Evolutionary conservation across 2,113 vertebrate genomes (phyloP).

Genomic region (Anseranas semipalmata): DNA sequence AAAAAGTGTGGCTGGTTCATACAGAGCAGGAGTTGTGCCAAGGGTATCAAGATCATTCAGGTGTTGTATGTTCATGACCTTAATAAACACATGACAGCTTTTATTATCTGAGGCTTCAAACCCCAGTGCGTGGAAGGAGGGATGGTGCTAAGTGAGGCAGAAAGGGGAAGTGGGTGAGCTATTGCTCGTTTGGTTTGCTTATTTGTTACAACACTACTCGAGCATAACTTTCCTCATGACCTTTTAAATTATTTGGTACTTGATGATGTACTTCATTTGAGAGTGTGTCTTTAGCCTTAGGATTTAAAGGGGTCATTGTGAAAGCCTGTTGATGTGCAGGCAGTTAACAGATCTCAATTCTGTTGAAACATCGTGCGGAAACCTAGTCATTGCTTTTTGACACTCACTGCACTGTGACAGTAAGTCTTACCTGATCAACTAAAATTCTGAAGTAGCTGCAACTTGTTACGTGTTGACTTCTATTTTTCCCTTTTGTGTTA

Average conservation of each 20-base stretch:
- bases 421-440: not conserved
- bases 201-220: slow-evolving; percentile 41
- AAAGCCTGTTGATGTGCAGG: slow-evolving; percentile 25
- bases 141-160: slow-evolving; percentile 12
- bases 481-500: not conserved
- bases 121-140: not conserved
- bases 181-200: slow-evolving; percentile 47
- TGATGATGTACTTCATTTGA: slow-evolving; percentile 30
- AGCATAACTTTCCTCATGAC: slow-evolving; percentile 55
- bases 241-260: slow-evolving; percentile 55
- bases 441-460: not conserved
- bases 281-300: slow-evolving; percentile 32
- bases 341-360: slow-evolving; percentile 36
- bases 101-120: not conserved
- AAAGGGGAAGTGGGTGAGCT: slow-evolving; percentile 1
- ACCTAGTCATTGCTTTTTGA: not conserved
- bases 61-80: slow-evolving; percentile 1
- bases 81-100: slow-evolving; percentile 40
- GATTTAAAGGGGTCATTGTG: not conserved
- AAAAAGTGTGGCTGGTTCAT: not conserved
- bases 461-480: not conserved
- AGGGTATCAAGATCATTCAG: not conserved
- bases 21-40: not conserved
- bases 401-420: not conserved
- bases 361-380: not conserved